Base-by-base conservation (phyloP, 1,140 invertebrate genomes). In the Leptopilina boulardi region DNA sequence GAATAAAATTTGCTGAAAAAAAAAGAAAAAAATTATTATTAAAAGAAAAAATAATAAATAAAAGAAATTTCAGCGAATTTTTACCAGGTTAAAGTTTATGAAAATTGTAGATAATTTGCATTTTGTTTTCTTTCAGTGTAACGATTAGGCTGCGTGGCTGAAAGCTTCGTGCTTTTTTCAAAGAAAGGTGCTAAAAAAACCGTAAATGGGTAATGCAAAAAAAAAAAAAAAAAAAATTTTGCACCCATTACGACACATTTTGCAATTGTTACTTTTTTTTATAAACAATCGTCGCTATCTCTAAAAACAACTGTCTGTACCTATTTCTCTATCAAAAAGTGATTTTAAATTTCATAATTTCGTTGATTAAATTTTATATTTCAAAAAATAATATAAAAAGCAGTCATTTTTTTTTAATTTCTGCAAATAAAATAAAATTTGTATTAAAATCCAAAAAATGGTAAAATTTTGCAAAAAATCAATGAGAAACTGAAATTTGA, bases 121-220 rank as follows among this genome's bases (percentile, higher is more conserved):
- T 30, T 66, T 66, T 30, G 23, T 30, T 54, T 54, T 66, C 26
- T 8, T 66, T 66, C 59, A 66, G 59, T 66, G 59, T 66, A 66
- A 26, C 23, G 59, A 30, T 66, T 66, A 66, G 59, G 26, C 59
- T 66, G 59, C 59, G 59, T 66, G 23, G 59, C 59, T 66, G 23
- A 13, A 66, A 66, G 59, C 59, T 66, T 66, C 59, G 59, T 66
- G 26, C 59, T 66, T 23, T 66, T 66, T 66, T 66, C 59, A 66
- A n/a, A 66, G 59, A 66, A 66, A 34, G 59, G 59, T 66, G 59
- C 59, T 66, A 66, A 66, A 51, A n/a, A n/a, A 66, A 30, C 11
- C 23, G 23, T 23, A 66, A 38, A 30, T 30, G 59, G 59, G 59
- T 66, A 23, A n/a, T 30, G 59, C 26, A 66, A 66, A 59, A 15